Evolutionary conservation across 1,140 invertebrate genomes (phyloP).

Genomic region (Gerris buenoi): DNA sequence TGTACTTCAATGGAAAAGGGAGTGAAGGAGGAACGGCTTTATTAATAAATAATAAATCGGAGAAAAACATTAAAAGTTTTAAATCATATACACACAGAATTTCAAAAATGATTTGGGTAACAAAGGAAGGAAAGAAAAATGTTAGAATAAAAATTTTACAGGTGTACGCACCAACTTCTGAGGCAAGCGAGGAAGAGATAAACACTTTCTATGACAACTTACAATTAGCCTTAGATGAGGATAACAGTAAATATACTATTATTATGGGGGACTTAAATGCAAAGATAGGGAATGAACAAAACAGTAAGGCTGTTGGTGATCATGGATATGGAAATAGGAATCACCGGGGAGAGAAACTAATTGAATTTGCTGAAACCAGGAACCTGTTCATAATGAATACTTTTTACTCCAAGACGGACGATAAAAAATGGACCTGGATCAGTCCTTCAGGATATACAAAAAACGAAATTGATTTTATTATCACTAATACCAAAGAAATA

Average conservation of each 20-base stretch:
- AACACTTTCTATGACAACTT: no score
- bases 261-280: not conserved
- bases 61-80: no score
- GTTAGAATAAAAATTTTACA: no score
- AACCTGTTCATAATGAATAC: slow-evolving; percentile 25
- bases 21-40: not conserved
- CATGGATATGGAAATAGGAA: not conserved
- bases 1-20: not conserved
- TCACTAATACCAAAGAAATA: not conserved
- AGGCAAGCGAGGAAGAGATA: no score
- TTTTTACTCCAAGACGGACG: slow-evolving; percentile 18
- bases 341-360: not conserved
- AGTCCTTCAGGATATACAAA: not conserved
- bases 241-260: no score
- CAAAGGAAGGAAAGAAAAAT: no score
- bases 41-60: no score
- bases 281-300: not conserved
- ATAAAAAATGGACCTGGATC: not conserved
- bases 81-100: no score
- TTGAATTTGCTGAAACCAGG: slow-evolving; percentile 26
- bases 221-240: no score
- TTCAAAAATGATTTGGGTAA: no score
- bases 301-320: not conserved
- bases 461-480: slow-evolving; percentile 1
- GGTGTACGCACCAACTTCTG: no score